Percentiles rank a stretch among this genome's conserved stretches.
Evolutionary conservation across 2,113 vertebrate genomes (phyloP).

Genomic region (Elephas maximus): DNA sequence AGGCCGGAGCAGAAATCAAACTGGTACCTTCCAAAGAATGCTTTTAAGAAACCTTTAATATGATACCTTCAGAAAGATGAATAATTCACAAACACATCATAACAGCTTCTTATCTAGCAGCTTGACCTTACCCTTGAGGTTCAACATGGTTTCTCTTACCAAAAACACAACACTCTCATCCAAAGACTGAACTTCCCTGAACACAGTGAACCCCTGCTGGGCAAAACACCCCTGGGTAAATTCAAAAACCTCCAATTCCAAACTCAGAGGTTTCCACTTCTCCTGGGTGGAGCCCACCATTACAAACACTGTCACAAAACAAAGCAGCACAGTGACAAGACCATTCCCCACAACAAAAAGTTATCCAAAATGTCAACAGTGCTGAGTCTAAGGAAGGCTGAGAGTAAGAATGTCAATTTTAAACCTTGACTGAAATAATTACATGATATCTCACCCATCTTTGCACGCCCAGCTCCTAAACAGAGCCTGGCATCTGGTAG

Average conservation of each 20-base stretch:
- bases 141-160: neutral
- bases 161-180: neutral
- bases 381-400: too few relatives aligned
- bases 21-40: neutral
- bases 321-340: fast-evolving
- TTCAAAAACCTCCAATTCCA: neutral
- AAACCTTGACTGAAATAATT: fast-evolving
- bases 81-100: fast-evolving
- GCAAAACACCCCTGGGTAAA: neutral
- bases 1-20: neutral
- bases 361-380: fast-evolving
- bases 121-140: fast-evolving
- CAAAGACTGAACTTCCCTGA: fast-evolving
- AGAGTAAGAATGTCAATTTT: fast-evolving
- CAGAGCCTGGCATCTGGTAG: neutral
- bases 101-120: fast-evolving
- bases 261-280: too few relatives aligned
- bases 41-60: neutral
- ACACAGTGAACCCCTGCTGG: fast-evolving
- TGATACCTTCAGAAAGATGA: neutral
- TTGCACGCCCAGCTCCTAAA: fast-evolving
- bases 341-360: neutral
- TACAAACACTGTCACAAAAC: too few relatives aligned
- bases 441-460: fast-evolving
- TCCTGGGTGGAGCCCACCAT: neutral